Base-by-base conservation (phyloP, 2,113 vertebrate genomes). In the Suricata suricatta region DNA sequence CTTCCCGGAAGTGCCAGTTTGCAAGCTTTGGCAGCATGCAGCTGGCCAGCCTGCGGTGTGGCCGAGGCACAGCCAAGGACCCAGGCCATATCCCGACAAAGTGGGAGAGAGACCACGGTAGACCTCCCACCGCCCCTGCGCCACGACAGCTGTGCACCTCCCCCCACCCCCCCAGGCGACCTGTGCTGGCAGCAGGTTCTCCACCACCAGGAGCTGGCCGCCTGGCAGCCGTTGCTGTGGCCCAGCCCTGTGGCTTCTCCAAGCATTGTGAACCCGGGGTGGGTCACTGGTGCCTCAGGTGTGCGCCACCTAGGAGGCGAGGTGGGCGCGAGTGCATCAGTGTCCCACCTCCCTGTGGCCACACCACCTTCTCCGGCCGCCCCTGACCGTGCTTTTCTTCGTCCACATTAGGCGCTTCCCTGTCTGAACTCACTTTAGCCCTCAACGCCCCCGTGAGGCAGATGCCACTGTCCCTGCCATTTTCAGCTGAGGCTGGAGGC, bases 351-450 rank as follows among this genome's bases (percentile, higher is more conserved):
- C 41, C 47, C 21, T 8, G 2, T 1, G 23, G 57, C 44, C 8
- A 14, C 54, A 10, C 41, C 35, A 1, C 44, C 52, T 17, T 50
- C 38, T 16, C 66, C n/a, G 9, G 74, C 54, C 44, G 5, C 0
- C 47, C 84, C 1, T 0, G 7, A 15, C 17, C 0, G 17, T 9
- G 60, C 29, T 9, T 25, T 8, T 21, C 9, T 19, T 57, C 52
- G 57, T 5, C 2, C 0, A 0, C 0, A 0, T 31, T 31, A 4
- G 72, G 31, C 64, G 0, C 52, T 69, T 5, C 16, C 29, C 60
- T 9, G 38, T 17, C 2, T 17, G 1, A 0, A 11, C 72, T 54
- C 69, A 4, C 68, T 1, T 33, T 1, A 0, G 41, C 7, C 81
- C 35, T 44, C 31, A 19, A 68, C 23, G 1, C 50, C 82, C 83